Conservation (phyloP, 2,113 vertebrate genomes). For the Chlorodrepanis virens region DNA sequence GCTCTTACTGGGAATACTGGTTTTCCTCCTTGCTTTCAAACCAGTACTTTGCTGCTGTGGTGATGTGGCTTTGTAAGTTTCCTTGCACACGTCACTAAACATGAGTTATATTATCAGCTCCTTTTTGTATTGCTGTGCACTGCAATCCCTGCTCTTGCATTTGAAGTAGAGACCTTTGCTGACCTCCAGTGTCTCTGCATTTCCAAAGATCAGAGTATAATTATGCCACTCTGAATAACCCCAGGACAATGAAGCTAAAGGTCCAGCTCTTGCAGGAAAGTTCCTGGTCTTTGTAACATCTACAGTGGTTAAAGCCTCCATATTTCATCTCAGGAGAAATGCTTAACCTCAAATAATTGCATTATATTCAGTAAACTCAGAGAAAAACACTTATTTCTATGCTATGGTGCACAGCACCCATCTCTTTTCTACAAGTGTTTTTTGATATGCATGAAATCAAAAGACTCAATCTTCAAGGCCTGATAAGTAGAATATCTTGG, state of each 20-base stretch:
- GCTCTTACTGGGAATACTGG: neutral
- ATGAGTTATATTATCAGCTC: neutral
- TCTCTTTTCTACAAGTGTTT: neutral
- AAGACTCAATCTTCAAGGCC: neutral
- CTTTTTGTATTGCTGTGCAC: neutral
- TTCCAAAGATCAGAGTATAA: neutral
- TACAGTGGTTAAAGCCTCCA: neutral
- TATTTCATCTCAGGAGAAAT: neutral
- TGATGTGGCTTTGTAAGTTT: neutral
- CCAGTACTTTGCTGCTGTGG: neutral
- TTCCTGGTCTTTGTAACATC: neutral
- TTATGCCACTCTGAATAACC: neutral
- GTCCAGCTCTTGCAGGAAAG: neutral
- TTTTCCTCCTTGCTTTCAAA: neutral
- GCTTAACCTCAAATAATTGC: neutral
- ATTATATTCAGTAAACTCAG: neutral
- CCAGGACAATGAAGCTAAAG: neutral
- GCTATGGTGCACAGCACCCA: neutral
- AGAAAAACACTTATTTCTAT: neutral
- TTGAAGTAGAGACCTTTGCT: conserved; percentile 44
- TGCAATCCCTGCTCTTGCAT: neutral
- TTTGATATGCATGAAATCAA: neutral
- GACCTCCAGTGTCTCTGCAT: neutral
- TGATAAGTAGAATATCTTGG: neutral
- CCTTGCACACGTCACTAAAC: neutral